phyloP scores from a whole-genome alignment of 2,888 invertebrate genomes.

The Tetranychus truncatus region DNA sequence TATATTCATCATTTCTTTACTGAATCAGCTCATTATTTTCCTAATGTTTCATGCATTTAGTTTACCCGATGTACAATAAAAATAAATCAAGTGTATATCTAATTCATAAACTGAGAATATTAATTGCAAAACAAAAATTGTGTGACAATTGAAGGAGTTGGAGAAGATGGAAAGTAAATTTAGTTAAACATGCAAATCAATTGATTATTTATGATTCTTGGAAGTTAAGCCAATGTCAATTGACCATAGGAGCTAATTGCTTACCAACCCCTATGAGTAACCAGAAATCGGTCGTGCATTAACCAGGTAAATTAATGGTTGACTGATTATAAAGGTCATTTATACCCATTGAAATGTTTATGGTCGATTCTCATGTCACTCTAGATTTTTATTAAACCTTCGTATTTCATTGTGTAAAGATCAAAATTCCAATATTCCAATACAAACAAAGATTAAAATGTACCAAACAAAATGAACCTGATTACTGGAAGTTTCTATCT shows the following conservation, averaged over 20 bases:
- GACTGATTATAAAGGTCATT: background rate
- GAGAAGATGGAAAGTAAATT: background rate
- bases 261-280: background rate
- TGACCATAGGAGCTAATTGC: conserved; percentile 8
- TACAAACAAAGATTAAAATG: no score
- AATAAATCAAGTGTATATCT: no score
- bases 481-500: no score
- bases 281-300: background rate
- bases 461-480: no score
- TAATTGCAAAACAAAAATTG: background rate
- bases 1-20: no score
- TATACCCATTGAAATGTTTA: background rate
- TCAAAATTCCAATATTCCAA: no score
- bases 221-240: background rate
- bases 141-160: background rate
- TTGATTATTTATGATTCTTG: background rate
- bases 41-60: no score
- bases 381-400: no score
- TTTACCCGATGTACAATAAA: no score
- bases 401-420: no score
- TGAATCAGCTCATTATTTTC: no score
- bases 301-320: background rate
- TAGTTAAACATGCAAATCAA: background rate
- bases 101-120: no score
- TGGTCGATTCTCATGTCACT: background rate